phyloP scores from a whole-genome alignment of 2,888 invertebrate genomes.

The Trachelus tabidus region DNA sequence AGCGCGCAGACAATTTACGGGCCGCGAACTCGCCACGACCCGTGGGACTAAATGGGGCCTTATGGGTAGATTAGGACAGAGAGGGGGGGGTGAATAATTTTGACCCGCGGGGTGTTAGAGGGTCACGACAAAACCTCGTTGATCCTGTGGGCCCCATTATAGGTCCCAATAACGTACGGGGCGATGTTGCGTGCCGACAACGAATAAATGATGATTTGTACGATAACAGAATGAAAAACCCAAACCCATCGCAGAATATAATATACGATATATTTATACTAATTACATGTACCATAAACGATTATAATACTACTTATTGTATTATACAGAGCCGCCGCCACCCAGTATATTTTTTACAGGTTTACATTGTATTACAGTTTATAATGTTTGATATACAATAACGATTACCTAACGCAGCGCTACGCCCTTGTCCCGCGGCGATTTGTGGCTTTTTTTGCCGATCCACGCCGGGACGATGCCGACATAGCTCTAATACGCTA shows the following conservation, averaged over 20 bases:
- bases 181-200: neutral
- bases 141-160: neutral
- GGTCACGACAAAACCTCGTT: neutral
- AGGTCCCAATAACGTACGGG: neutral
- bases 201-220: conserved; percentile 32
- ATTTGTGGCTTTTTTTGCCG: conserved; percentile 11
- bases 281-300: conserved; percentile 56
- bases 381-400: conserved; percentile 66
- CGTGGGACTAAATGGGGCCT: neutral
- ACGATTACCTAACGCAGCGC: conserved; percentile 54
- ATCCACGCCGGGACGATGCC: conserved; percentile 13
- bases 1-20: conserved; percentile 45
- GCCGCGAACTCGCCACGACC: neutral
- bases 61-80: too few relatives aligned
- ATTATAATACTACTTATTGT: conserved; percentile 65
- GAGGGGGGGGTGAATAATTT: neutral
- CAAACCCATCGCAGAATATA: conserved; percentile 52
- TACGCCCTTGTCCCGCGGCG: conserved; percentile 20
- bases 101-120: neutral
- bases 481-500: conserved; percentile 30
- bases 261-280: conserved; percentile 66
- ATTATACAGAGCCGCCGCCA: conserved; percentile 66
- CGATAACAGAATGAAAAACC: conserved; percentile 37
- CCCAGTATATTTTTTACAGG: conserved; percentile 67
- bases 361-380: conserved; percentile 67